Percentiles rank a stretch among this genome's conserved stretches.
phyloP scores from a whole-genome alignment of 1,140 invertebrate species.

The Monomorium pharaonis region DNA sequence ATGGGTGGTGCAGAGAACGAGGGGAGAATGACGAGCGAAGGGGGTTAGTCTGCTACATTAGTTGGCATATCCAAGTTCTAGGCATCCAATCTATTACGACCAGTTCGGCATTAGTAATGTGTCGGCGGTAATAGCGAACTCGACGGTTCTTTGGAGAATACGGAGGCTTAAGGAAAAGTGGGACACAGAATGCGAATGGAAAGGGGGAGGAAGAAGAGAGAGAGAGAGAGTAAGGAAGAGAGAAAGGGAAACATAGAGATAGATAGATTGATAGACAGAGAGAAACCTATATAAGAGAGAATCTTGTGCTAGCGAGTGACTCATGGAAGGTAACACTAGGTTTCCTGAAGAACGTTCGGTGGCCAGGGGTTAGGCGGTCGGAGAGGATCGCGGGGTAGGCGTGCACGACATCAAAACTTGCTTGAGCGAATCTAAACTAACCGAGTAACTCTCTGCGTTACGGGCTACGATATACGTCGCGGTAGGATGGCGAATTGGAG shows the following conservation, averaged over 20 bases:
- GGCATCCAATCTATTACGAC: slow-evolving; percentile 81
- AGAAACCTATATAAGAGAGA: slow-evolving; percentile 1
- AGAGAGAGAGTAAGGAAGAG: slow-evolving; percentile 21
- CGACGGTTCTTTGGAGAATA: slow-evolving; percentile 64
- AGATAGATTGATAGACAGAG: not conserved
- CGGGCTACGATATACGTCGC: slow-evolving; percentile 71
- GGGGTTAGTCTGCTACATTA: slow-evolving; percentile 64
- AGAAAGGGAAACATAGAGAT: not conserved
- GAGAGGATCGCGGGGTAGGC: slow-evolving; percentile 67
- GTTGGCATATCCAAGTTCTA: slow-evolving; percentile 76
- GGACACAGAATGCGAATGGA: slow-evolving; percentile 15
- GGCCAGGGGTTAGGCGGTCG: slow-evolving; percentile 39
- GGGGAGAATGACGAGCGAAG: slow-evolving; percentile 55
- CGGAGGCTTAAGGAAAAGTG: slow-evolving; percentile 33
- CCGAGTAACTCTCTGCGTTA: slow-evolving; percentile 80
- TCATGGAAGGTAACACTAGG: slow-evolving; percentile 39
- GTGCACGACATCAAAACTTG: slow-evolving; percentile 82
- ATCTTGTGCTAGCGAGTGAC: slow-evolving; percentile 13
- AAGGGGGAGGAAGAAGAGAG: slow-evolving; percentile 9
- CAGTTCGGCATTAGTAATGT: slow-evolving; percentile 82
- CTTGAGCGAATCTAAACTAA: slow-evolving; percentile 82
- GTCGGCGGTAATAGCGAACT: slow-evolving; percentile 74
- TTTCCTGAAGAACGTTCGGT: slow-evolving; percentile 58
- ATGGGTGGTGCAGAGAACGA: not conserved
- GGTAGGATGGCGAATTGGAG: slow-evolving; percentile 70